phyloP scores from a whole-genome alignment of 1,140 invertebrate genomes.

The Heliothis subflexa region DNA sequence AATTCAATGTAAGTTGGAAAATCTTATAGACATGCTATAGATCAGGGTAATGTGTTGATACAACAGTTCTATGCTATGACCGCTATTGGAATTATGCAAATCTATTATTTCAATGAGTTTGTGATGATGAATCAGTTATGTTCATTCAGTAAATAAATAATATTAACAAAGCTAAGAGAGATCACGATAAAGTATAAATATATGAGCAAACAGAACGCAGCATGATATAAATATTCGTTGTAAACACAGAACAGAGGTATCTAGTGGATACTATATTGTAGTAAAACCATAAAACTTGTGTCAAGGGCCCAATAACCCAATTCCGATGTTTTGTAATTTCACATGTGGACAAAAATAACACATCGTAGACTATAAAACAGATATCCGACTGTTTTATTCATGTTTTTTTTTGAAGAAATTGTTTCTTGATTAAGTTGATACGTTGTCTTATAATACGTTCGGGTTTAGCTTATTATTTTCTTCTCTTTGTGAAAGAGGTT shows the following conservation, averaged over 20 bases:
- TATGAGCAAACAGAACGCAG: not conserved
- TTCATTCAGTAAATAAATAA: not conserved
- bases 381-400: not conserved
- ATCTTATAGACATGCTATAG: not conserved
- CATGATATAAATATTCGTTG: not conserved
- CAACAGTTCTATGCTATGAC: not conserved
- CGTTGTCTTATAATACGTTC: too few relatives aligned
- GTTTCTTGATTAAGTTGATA: not conserved
- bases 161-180: not conserved
- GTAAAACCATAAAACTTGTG: constrained; percentile 50
- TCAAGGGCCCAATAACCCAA: constrained; percentile 73
- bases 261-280: constrained; percentile 19
- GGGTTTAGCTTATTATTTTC: too few relatives aligned
- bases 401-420: not conserved
- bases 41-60: not conserved
- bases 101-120: not conserved
- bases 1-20: constrained; percentile 55
- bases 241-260: constrained; percentile 5
- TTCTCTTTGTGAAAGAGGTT: not conserved
- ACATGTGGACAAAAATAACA: constrained; percentile 43
- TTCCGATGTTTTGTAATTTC: constrained; percentile 56
- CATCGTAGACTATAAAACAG: constrained; percentile 26
- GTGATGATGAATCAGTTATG: not conserved
- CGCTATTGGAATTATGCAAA: not conserved
- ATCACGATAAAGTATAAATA: not conserved